Conservation (phyloP, 30 jellyfish, hydroid and myxozoan species). For the Chrysaora quinquecirrha region DNA sequence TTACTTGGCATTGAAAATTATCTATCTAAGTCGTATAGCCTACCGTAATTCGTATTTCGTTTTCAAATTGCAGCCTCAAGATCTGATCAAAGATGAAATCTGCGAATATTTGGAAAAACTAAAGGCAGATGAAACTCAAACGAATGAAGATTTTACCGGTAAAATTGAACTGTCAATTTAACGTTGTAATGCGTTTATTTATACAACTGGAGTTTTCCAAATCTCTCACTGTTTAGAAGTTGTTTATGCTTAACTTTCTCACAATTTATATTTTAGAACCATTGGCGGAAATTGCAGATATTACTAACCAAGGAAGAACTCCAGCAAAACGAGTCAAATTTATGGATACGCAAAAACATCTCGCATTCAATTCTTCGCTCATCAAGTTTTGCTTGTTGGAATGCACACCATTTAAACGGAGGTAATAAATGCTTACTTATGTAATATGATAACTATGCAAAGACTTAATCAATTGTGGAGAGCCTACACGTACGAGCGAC, state of each 20-base stretch:
- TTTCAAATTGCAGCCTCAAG: conserved; percentile 76
- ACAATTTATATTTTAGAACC: no score
- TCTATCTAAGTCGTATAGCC: no score
- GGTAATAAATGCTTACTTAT: conserved; percentile 37
- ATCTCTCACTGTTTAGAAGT: no score
- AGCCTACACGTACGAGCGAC: no score
- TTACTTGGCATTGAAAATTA: no score
- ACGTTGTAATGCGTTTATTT: no score
- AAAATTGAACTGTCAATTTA: no score
- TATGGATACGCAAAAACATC: conserved; percentile 76
- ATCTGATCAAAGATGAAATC: conserved; percentile 64
- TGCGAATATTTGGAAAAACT: conserved; percentile 69
- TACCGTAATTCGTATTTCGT: no score
- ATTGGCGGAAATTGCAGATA: not conserved
- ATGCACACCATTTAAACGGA: conserved; percentile 80
- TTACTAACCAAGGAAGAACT: conserved; percentile 25
- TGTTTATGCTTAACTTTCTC: no score
- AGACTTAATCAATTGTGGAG: no score
- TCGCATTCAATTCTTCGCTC: conserved; percentile 72
- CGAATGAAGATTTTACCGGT: not conserved
- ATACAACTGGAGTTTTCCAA: no score
- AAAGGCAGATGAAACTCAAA: conserved; percentile 42
- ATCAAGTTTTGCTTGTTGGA: conserved; percentile 83
- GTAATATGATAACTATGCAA: not conserved
- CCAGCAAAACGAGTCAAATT: conserved; percentile 73